Conservation (phyloP, 1,140 invertebrate species). For the Planococcus citri region DNA sequence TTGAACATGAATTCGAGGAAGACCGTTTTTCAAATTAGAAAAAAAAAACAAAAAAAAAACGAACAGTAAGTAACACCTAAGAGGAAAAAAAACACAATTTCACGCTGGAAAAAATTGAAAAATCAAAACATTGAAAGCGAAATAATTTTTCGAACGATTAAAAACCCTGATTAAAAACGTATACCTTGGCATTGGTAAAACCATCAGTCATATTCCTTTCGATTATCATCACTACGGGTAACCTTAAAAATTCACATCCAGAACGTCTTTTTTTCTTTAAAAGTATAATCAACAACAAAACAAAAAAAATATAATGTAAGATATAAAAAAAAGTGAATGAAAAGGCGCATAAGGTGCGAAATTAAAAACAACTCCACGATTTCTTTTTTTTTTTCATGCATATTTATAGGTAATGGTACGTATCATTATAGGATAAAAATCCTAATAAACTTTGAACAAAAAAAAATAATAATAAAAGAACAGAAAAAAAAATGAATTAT, state of each 20-base stretch:
- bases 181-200: neutral
- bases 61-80: no score
- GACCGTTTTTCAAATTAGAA: neutral
- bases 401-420: no score
- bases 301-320: neutral
- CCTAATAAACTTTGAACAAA: no score
- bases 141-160: neutral
- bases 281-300: neutral
- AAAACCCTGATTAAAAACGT: conserved; percentile 2
- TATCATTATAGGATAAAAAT: neutral
- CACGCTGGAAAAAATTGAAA: neutral
- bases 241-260: conserved; percentile 9
- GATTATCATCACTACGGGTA: neutral
- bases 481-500: neutral
- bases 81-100: neutral
- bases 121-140: neutral
- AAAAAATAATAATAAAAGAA: neutral
- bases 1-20: neutral
- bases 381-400: no score
- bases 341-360: conserved; percentile 11
- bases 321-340: conserved; percentile 15
- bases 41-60: no score
- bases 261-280: neutral
- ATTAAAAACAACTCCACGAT: neutral
- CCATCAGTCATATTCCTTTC: neutral